Evolutionary conservation across 1,140 invertebrate species (phyloP).

Genomic region (Mesaphorura yosii): DNA sequence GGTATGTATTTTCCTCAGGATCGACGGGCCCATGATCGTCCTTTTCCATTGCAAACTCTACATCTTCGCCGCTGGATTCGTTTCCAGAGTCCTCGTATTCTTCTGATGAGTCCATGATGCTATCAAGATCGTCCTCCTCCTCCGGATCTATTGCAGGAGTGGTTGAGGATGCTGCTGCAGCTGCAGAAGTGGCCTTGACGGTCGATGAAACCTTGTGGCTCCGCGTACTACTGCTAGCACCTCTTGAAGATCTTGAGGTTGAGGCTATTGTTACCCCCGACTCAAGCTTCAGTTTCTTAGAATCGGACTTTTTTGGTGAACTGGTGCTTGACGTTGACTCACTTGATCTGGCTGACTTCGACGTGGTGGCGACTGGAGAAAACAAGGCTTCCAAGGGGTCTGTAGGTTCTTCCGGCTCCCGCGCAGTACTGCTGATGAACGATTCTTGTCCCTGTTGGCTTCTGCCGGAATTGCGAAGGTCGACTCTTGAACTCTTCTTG

Average conservation of each 20-base stretch:
- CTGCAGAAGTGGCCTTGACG: neutral
- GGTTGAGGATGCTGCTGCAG: neutral
- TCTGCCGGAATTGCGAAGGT: too few species aligned
- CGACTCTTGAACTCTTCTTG: neutral
- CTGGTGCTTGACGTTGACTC: neutral
- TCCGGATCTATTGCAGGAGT: too few species aligned
- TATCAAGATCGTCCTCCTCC: conserved; percentile 18
- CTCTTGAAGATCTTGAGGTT: too few species aligned
- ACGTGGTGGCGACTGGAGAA: too few species aligned
- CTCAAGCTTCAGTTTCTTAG: too few species aligned
- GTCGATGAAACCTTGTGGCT: neutral
- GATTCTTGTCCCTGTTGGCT: neutral
- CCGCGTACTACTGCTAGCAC: too few species aligned
- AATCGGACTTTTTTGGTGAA: neutral
- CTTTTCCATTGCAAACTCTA: conserved; percentile 70
- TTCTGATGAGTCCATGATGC: conserved; percentile 30
- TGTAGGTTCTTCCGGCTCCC: too few species aligned
- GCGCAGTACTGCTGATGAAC: neutral
- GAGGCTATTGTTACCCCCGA: too few species aligned
- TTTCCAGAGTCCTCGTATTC: conserved; percentile 83
- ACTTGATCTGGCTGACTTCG: conserved; percentile 1
- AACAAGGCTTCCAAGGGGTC: too few species aligned
- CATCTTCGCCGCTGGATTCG: conserved; percentile 81
- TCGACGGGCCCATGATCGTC: conserved; percentile 64
- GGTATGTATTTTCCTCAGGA: conserved; percentile 77